Conservation (phyloP, 1,140 invertebrate genomes). For the Drosophila pectinifera region DNA sequence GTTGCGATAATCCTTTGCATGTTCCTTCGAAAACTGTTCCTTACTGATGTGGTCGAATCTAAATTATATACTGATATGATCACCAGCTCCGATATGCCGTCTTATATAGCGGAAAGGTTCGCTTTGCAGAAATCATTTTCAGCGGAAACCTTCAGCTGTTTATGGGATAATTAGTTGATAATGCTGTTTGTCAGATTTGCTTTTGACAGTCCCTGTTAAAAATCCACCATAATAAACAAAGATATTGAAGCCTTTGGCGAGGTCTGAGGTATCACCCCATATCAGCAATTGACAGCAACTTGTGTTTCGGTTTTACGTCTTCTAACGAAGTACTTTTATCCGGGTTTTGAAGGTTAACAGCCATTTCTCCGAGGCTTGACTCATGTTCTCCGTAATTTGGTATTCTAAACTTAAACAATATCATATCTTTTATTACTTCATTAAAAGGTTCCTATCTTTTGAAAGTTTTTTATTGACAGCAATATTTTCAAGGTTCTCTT, state of each 20-base stretch:
- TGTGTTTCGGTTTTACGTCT: slow-evolving; percentile 5
- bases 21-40: slow-evolving; percentile 3
- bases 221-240: slow-evolving; percentile 52
- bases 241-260: slow-evolving; percentile 33
- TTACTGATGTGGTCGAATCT: slow-evolving; percentile 1
- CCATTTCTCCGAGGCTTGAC: background rate
- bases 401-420: background rate
- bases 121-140: slow-evolving; percentile 12
- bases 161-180: slow-evolving; percentile 50
- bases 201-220: slow-evolving; percentile 11
- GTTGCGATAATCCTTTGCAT: slow-evolving; percentile 26
- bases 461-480: too few species aligned
- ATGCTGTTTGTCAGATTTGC: slow-evolving; percentile 32
- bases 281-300: slow-evolving; percentile 9
- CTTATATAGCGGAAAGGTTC: slow-evolving; percentile 52
- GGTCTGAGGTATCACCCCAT: slow-evolving; percentile 15
- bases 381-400: slow-evolving; percentile 1
- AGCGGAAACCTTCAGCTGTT: slow-evolving; percentile 35
- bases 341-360: slow-evolving; percentile 4
- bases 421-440: background rate
- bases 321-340: background rate
- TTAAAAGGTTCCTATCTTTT: too few species aligned
- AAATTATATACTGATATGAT: slow-evolving; percentile 27
- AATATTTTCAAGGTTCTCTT: background rate
- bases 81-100: background rate